A percentile compares a stretch with the other conserved stretches of the same genome.
Evolutionary conservation across 2,113 vertebrate species (phyloP).

Genomic region (Anseranas semipalmata): DNA sequence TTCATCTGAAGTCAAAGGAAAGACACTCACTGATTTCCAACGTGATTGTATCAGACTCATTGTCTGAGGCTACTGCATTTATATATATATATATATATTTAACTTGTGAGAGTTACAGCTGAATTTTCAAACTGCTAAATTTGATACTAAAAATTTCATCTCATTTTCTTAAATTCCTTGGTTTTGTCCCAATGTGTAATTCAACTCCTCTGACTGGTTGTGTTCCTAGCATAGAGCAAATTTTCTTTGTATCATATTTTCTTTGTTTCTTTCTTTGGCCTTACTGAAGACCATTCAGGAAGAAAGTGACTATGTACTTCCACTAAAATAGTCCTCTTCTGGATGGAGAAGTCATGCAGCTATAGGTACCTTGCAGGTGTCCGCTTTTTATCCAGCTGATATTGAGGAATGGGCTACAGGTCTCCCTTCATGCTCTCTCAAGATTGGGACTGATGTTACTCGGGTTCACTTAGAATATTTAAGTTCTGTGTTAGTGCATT

Average conservation of each 20-base stretch:
- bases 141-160: neutral
- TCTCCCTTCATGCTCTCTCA: neutral
- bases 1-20: neutral
- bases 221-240: neutral
- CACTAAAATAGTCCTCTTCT: neutral
- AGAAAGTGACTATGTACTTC: neutral
- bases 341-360: neutral
- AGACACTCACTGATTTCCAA: neutral
- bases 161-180: neutral
- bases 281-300: neutral
- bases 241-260: neutral
- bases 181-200: neutral
- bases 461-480: accelerated
- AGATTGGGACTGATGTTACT: accelerated
- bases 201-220: neutral
- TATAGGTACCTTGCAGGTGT: neutral
- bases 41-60: neutral
- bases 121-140: neutral
- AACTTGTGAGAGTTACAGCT: neutral
- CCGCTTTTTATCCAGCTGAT: neutral
- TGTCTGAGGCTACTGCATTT: neutral
- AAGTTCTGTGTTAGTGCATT: neutral
- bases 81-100: neutral
- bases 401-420: neutral
- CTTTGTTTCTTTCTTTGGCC: too few relatives aligned